These are phyloP conservation scores for Neosilurus hyrtlii DNA, from an alignment of 2,797 vertebrate species.

Conservation along the genomic window DNA sequence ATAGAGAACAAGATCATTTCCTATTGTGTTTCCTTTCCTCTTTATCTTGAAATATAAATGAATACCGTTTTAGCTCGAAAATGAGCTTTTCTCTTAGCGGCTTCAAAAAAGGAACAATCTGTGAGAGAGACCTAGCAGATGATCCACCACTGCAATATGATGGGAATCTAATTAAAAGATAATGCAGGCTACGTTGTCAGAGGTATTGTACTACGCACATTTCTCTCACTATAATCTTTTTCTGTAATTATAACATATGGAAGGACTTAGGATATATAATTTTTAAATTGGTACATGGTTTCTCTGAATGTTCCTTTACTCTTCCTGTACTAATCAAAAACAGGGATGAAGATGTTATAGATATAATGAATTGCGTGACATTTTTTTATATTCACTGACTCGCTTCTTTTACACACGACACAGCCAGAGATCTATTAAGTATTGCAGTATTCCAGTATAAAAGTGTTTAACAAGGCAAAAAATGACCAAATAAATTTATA, in stretches of 20 bases:
- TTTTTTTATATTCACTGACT: not conserved
- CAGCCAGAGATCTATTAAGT: not conserved
- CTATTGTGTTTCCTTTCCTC: not conserved
- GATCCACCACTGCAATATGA: conserved; percentile 66
- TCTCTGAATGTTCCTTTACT: not conserved
- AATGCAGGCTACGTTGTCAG: conserved; percentile 71
- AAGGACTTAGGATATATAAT: conserved; percentile 19
- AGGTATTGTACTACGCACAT: conserved; percentile 55
- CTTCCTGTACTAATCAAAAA: not conserved
- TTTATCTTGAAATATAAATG: conserved; percentile 45
- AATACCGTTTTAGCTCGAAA: conserved; percentile 44
- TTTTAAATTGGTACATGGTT: conserved; percentile 31
- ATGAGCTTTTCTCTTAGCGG: conserved; percentile 38
- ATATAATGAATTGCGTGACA: not conserved
- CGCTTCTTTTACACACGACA: not conserved
- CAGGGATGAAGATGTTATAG: not conserved
- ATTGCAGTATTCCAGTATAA: not conserved
- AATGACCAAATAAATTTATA: not conserved
- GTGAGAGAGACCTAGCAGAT: conserved; percentile 63
- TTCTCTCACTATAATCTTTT: conserved; percentile 35
- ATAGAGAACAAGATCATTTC: conserved; percentile 43
- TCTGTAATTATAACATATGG: conserved; percentile 47
- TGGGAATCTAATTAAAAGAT: conserved; percentile 81
- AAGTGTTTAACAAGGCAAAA: not conserved
- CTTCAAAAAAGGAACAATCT: conserved; percentile 7